A percentile compares a stretch with the other conserved stretches of the same genome.
These are phyloP conservation scores for Vipera latastei DNA, from an alignment of 2,797 vertebrate species.

Conservation along the genomic window DNA sequence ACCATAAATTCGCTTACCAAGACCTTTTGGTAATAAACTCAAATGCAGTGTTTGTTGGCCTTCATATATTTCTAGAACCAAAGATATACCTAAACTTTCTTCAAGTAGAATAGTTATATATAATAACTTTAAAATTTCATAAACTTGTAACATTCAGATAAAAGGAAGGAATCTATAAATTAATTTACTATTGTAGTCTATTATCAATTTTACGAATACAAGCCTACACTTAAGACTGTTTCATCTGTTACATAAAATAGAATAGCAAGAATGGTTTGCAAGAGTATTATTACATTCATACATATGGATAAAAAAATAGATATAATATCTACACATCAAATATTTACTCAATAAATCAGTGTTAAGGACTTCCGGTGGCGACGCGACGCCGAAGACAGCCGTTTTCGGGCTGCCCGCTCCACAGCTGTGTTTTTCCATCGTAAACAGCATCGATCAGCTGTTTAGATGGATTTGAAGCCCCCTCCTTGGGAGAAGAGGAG, in stretches of 20 bases:
- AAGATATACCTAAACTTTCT: slow-evolving; percentile 53
- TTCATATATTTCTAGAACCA: slow-evolving; percentile 30
- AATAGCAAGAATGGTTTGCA: not conserved
- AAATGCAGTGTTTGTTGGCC: slow-evolving; percentile 34
- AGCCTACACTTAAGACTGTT: slow-evolving; percentile 43
- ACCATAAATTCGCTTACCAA: not conserved
- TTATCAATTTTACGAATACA: slow-evolving; percentile 57
- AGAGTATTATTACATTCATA: not conserved
- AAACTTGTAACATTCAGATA: slow-evolving; percentile 45
- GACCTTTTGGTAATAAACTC: slow-evolving; percentile 43
- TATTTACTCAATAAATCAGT: not conserved
- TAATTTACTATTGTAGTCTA: slow-evolving; percentile 27
- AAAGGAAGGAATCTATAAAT: slow-evolving; percentile 47
- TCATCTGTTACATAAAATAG: slow-evolving; percentile 18
- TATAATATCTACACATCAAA: not conserved
- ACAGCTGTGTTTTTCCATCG: too few relatives aligned
- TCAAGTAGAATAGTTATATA: slow-evolving; percentile 39
- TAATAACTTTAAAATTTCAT: slow-evolving; percentile 32
- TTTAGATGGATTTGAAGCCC: too few relatives aligned
- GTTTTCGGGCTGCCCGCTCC: too few relatives aligned
- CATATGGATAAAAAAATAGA: not conserved
- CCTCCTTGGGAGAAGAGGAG: too few relatives aligned
- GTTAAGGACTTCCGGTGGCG: too few relatives aligned
- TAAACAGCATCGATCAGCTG: too few relatives aligned
- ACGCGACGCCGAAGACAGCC: too few relatives aligned